Base-by-base conservation (phyloP, 2,797 vertebrate species). In the Dermochelys coriacea region DNA sequence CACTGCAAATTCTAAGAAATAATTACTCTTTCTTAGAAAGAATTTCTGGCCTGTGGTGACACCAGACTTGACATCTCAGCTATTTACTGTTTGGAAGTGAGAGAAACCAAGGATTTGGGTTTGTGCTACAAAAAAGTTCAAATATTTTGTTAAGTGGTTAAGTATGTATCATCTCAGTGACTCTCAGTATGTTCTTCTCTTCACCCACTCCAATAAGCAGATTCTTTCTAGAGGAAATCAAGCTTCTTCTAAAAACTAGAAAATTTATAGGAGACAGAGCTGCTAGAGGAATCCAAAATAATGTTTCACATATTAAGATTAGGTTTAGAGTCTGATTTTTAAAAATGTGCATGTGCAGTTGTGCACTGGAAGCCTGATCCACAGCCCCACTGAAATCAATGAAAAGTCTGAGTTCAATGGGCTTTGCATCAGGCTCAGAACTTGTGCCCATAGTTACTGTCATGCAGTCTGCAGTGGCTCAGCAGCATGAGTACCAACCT, bases 1-100 rank as follows among this genome's bases (percentile, higher is more conserved):
- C 34, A 85, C n/a, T 93, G 87, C 49, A 75, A 77, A 74, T 92
- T 96, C 84, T 89, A 64, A 96, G 87, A 95, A 95, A 88, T 3
- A 82, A 79, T 81, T 12, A 29, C 2, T 55, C 0, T 80, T 64
- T 89, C 95, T 91, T 61, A 94, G 90, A 96, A 93, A 86, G 7
- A 16, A 88, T 90, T 74, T 95, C 80, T 94, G 90, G 68, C 64
- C 80, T 86, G 16, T 47, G 85, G 85, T 37, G 86, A 82, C 12
- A 93, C 71, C 45, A 86, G 8, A 12, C 12, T 88, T 25, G 29
- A 86, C 8, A 61, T 88, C 92, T 91, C 79, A 86, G 31, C 77
- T 94, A 79, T 79, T 91, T 83, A 80, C 6, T 34, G 51, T 31
- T 95, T 82, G 86, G 25, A 52, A 82, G 29, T 49, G 84, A 55